Percentiles rank a stretch among this genome's conserved stretches.
phyloP scores from a whole-genome alignment of 2,888 invertebrate species.

The Machimus atricapillus region DNA sequence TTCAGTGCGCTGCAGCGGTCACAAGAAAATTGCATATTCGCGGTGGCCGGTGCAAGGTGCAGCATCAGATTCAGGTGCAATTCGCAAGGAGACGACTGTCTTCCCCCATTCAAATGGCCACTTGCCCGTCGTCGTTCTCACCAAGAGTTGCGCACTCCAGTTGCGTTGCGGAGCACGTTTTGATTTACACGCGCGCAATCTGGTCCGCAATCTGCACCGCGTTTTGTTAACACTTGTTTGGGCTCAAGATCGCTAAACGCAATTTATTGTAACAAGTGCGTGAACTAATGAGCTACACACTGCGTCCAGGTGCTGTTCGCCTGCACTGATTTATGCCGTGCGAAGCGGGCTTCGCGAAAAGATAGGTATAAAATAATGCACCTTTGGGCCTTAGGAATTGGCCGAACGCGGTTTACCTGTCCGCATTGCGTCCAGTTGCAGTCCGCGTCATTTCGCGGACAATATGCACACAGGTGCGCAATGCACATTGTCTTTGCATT shows the following conservation, averaged over 20 bases:
- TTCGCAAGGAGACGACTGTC: background rate
- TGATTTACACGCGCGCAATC: conserved; percentile 29
- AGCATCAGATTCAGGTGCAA: background rate
- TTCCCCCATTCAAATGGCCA: background rate
- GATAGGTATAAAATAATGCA: background rate
- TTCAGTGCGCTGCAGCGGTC: background rate
- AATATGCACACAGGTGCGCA: background rate
- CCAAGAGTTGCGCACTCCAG: background rate
- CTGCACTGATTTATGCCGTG: conserved; percentile 26
- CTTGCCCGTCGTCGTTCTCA: background rate
- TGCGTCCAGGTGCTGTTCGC: background rate
- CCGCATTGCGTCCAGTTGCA: background rate
- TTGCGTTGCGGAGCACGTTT: conserved; percentile 1
- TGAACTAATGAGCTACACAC: conserved; percentile 38
- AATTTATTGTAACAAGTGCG: conserved; percentile 43
- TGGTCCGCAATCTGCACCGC: conserved; percentile 33
- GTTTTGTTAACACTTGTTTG: conserved; percentile 38
- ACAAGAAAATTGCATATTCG: background rate
- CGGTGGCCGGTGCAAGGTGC: background rate
- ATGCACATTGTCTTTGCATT: background rate
- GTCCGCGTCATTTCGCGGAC: background rate
- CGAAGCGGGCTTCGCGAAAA: background rate
- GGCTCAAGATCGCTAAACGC: conserved; percentile 34
- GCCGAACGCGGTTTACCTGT: background rate
- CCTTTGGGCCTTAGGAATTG: no score